Percentiles rank a stretch among this genome's conserved stretches.
phyloP scores from a whole-genome alignment of 2,797 vertebrate genomes.

The Halcyon chelicuti region DNA sequence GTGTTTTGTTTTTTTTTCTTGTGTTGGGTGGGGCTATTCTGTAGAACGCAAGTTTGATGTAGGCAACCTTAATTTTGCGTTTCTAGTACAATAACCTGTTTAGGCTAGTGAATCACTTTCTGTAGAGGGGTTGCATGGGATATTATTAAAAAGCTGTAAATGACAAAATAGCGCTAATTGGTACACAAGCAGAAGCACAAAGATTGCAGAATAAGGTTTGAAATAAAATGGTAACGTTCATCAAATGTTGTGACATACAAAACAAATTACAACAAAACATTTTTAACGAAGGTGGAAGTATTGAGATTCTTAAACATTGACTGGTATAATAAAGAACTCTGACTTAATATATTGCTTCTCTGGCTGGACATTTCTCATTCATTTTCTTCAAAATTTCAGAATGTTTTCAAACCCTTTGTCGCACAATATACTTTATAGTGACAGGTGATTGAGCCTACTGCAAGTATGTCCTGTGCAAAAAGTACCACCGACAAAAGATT shows the following conservation, averaged over 20 bases:
- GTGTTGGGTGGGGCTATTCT: neutral
- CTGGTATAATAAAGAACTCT: neutral
- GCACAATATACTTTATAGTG: neutral
- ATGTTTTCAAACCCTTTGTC: neutral
- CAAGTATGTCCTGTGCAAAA: neutral
- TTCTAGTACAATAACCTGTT: neutral
- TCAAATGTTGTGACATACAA: neutral
- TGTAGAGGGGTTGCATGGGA: neutral
- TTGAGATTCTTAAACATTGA: neutral
- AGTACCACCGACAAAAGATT: neutral
- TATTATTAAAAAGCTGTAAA: neutral
- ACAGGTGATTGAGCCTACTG: neutral
- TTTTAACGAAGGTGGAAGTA: neutral
- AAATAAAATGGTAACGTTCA: neutral
- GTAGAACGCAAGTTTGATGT: neutral
- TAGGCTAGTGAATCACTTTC: neutral
- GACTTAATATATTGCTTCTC: neutral
- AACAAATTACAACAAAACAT: neutral
- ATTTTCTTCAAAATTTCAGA: neutral
- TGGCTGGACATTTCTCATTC: neutral
- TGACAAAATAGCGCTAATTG: neutral
- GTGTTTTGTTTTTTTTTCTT: neutral
- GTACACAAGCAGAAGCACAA: neutral
- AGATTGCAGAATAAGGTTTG: neutral
- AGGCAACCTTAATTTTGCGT: neutral